phyloP scores from a whole-genome alignment of 2,888 invertebrate genomes.

The Rotaria magnacalcarata region DNA sequence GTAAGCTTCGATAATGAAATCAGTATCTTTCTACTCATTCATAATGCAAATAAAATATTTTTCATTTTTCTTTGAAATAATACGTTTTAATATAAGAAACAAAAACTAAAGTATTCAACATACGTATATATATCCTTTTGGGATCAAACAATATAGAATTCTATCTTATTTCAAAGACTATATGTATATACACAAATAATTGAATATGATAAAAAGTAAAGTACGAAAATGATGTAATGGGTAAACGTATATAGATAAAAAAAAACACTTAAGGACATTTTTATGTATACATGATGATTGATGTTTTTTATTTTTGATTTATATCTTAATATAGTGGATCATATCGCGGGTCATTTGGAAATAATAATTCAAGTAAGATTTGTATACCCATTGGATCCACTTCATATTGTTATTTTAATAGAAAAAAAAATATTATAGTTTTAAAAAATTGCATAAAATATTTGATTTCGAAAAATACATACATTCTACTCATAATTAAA shows the following conservation, averaged over 20 bases:
- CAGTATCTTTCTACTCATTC: background rate
- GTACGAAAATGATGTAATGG: background rate
- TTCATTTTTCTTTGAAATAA: background rate
- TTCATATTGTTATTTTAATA: background rate
- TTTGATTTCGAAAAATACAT: background rate
- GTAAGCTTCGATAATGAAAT: background rate
- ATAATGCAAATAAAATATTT: background rate
- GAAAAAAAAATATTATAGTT: background rate
- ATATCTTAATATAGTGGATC: background rate
- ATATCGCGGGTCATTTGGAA: conserved; percentile 2
- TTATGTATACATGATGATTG: conserved; percentile 2
- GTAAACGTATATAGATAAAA: background rate
- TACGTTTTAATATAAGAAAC: background rate
- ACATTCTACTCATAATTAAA: background rate
- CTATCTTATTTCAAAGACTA: background rate
- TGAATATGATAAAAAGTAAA: background rate
- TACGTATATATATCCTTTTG: background rate
- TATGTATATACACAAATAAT: background rate
- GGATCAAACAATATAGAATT: background rate
- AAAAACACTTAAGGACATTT: background rate
- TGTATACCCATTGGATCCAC: background rate
- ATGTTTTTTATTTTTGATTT: background rate
- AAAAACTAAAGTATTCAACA: background rate
- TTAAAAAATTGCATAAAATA: background rate
- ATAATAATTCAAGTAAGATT: conserved; percentile 23